phyloP scores from a whole-genome alignment of 2,113 vertebrate species.

The Cairina moschata region DNA sequence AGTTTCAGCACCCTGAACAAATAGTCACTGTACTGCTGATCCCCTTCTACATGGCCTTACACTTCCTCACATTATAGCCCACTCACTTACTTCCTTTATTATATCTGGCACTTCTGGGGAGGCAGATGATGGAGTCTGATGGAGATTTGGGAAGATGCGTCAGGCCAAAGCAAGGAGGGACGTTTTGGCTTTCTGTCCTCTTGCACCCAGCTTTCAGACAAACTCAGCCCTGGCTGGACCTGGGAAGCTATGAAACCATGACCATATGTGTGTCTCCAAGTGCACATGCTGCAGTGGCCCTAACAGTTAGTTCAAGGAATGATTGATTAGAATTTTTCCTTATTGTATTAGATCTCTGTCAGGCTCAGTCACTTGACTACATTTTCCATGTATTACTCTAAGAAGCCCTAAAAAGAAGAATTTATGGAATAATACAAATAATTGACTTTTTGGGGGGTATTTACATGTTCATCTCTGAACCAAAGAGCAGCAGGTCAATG shows the following conservation, averaged over 20 bases:
- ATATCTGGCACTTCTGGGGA: background rate
- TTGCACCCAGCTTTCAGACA: background rate
- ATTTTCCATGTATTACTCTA: background rate
- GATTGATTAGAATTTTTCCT: background rate
- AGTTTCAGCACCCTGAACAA: background rate
- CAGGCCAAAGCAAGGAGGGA: background rate
- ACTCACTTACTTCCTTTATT: background rate
- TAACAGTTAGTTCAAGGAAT: background rate
- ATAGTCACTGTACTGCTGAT: background rate
- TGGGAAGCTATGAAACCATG: background rate
- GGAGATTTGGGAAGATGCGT: background rate
- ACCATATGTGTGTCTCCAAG: fast-evolving
- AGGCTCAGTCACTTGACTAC: background rate
- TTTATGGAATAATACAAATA: background rate
- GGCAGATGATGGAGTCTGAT: background rate
- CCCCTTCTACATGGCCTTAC: background rate
- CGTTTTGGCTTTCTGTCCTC: background rate
- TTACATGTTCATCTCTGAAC: background rate
- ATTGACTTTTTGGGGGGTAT: background rate
- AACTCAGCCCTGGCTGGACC: background rate
- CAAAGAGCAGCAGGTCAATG: background rate
- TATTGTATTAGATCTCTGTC: background rate
- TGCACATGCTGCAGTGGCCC: fast-evolving
- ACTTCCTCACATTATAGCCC: background rate
- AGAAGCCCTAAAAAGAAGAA: background rate